Conservation (phyloP, 2,888 invertebrate genomes). For the Andrena chrysosceles region DNA sequence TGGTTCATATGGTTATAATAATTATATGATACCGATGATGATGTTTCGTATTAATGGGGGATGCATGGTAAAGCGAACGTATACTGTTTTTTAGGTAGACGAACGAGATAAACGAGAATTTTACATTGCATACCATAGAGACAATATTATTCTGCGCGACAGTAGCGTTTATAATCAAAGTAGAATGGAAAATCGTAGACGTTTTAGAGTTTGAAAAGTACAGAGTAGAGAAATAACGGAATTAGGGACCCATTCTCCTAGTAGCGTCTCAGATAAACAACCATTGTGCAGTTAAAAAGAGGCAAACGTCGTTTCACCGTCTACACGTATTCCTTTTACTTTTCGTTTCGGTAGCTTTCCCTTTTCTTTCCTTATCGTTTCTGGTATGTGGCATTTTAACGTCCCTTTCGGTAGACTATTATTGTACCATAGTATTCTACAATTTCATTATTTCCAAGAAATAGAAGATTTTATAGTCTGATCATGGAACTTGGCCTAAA, state of each 20-base stretch:
- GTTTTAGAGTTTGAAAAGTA: constrained; percentile 58
- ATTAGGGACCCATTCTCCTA: constrained; percentile 64
- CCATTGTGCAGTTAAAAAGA: constrained; percentile 15
- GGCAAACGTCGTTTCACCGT: constrained; percentile 17
- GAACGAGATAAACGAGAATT: constrained; percentile 51
- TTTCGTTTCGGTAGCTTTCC: background rate
- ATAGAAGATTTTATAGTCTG: constrained; percentile 25
- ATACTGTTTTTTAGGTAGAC: constrained; percentile 61
- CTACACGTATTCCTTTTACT: constrained; percentile 3
- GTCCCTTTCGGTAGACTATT: background rate
- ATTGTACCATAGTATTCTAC: background rate
- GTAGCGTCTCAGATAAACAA: constrained; percentile 37
- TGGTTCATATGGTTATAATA: constrained; percentile 46
- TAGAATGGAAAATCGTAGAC: constrained; percentile 67
- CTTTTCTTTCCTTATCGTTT: background rate
- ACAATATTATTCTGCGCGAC: constrained; percentile 72
- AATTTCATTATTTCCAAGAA: constrained; percentile 15
- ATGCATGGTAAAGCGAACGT: constrained; percentile 56
- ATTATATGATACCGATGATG: constrained; percentile 27
- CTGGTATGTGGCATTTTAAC: constrained; percentile 35
- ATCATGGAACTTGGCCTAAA: constrained; percentile 60
- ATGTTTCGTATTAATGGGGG: constrained; percentile 46
- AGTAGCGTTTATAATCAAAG: constrained; percentile 78
- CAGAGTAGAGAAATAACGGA: constrained; percentile 51
- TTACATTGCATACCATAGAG: constrained; percentile 74